Evolutionary conservation across 92 coral and sea anemone species (phyloP), one percentile per base, ranked within the genome.

Genomic region (Montipora capitata): DNA sequence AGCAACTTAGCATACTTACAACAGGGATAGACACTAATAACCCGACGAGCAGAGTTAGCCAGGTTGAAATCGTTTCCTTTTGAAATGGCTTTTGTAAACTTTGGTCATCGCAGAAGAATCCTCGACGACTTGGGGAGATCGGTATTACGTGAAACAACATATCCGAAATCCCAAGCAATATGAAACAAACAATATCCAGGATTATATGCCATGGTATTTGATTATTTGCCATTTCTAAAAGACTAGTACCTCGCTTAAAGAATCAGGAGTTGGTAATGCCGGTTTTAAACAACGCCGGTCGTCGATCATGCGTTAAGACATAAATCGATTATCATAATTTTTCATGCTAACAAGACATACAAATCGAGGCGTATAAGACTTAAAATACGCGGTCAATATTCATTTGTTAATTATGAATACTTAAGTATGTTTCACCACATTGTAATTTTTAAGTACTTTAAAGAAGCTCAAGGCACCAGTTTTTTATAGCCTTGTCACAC

Each of bases 41-140:
- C 2, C 98, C 98, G 16, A 81, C 89, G 5, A 88, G 70, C 12
- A 86, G 49, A 9, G 93, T 90, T 1, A 90, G 57, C 62, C 85
- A 77, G 15, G 94, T 91, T 10, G 95, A 68, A n/a, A 95, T 85
- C 0, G 96, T 95, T 57, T 91, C 90, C 27, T 77, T 14, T 59
- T 83, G 94, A 79, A 74, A 88, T 6, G 98, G 98, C 70, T 90
- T 90, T 12, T 79, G 91, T 12, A 95, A 77, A 63, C 88, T 93
- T 80, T 77, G 90, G 74, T 95, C 98, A 49, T 88, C 93, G 82
- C 98, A 95, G 62, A 87, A 91, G 77, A 95, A 93, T n/a, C 96
- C 96, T 4, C 98, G 88, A 3, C 88, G 86, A 14, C 89, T 76
- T 48, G 98, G 98, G 44, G 85, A 74, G 40, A 92, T 64, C 4